These are phyloP conservation scores for Hestina assimilis DNA, from an alignment of 1,140 invertebrate species.

Conservation along the genomic window DNA sequence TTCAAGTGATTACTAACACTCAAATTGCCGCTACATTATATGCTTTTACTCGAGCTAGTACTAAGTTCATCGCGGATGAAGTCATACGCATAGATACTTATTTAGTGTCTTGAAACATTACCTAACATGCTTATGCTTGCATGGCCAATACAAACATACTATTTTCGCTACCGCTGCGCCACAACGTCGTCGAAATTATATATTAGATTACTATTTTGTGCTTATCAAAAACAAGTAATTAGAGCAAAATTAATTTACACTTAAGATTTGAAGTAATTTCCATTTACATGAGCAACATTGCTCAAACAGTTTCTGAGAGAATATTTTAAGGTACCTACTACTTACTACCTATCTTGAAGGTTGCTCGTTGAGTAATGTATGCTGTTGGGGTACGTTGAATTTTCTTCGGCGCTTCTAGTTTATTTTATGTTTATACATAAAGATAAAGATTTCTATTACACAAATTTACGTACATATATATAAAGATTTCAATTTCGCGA, in stretches of 20 bases:
- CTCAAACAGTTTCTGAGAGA: background rate
- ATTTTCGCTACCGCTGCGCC: background rate
- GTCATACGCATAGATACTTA: too few species aligned
- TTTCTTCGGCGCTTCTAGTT: background rate
- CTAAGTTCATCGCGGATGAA: too few species aligned
- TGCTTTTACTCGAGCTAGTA: too few species aligned
- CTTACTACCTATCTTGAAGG: background rate
- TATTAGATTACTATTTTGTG: background rate
- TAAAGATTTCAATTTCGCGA: too few species aligned
- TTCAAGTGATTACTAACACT: too few species aligned
- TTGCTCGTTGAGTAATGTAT: background rate
- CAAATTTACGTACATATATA: too few species aligned
- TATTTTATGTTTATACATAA: background rate
- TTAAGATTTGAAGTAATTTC: background rate
- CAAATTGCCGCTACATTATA: too few species aligned
- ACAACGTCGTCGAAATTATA: background rate
- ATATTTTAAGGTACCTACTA: too few species aligned
- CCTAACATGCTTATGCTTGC: too few species aligned
- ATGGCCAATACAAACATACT: too few species aligned
- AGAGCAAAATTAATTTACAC: background rate
- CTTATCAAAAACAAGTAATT: background rate
- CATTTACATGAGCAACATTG: background rate
- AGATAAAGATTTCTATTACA: background rate
- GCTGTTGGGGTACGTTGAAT: background rate
- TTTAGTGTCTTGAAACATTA: too few species aligned